These are phyloP conservation scores for Stenichneumon culpator DNA, from an alignment of 2,888 invertebrate genomes.

Conservation along the genomic window DNA sequence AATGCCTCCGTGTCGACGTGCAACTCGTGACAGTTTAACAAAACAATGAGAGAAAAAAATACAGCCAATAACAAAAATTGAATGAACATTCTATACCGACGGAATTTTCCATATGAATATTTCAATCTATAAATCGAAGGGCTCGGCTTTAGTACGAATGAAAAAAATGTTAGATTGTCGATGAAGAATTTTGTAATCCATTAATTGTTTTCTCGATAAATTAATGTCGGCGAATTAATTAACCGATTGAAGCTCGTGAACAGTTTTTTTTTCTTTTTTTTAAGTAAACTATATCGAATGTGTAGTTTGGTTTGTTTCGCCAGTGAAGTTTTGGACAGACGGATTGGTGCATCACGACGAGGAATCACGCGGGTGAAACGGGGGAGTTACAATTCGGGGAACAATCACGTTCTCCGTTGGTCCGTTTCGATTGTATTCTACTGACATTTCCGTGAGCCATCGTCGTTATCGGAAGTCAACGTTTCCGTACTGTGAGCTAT, in stretches of 20 bases:
- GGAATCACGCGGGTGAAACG: constrained; percentile 37
- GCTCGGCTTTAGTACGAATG: neutral
- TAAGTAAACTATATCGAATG: neutral
- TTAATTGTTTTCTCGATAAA: neutral
- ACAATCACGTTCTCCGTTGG: constrained; percentile 51
- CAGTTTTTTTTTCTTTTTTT: neutral
- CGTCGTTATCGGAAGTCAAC: constrained; percentile 39
- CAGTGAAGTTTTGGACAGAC: neutral
- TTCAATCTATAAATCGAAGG: constrained; percentile 33
- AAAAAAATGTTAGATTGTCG: neutral
- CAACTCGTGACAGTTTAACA: constrained; percentile 24
- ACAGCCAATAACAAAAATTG: constrained; percentile 25
- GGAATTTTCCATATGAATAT: constrained; percentile 27
- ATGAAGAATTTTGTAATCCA: neutral
- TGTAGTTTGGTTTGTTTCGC: neutral
- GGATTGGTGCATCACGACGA: constrained; percentile 4
- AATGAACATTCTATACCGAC: constrained; percentile 32
- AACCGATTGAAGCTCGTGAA: neutral
- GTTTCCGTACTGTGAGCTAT: constrained; percentile 42
- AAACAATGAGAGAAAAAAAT: neutral
- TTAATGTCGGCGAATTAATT: neutral
- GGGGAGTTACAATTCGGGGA: constrained; percentile 24
- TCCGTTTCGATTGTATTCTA: constrained; percentile 45
- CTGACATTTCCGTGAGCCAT: constrained; percentile 27
- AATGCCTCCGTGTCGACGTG: constrained; percentile 44